Evolutionary conservation across 2,888 invertebrate genomes (phyloP).

Genomic region (Eulithis prunata): DNA sequence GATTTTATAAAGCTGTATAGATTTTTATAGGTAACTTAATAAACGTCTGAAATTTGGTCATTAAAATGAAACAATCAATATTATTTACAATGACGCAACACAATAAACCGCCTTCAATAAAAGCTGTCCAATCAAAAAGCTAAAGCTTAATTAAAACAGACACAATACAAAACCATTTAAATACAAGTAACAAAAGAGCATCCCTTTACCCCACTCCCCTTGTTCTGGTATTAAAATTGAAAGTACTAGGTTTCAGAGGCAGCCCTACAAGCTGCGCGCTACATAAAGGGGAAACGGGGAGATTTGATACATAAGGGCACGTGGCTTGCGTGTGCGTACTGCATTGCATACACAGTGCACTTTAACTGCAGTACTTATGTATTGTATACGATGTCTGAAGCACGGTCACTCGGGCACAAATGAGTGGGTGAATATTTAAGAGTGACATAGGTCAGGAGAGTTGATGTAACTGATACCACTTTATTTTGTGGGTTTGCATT

Average conservation of each 20-base stretch:
- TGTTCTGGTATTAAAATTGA: slow-evolving; percentile 24
- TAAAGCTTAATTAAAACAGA: slow-evolving; percentile 11
- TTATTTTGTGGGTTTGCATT: slow-evolving; percentile 25
- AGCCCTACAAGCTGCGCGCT: slow-evolving; percentile 51
- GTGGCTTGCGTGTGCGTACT: slow-evolving; percentile 52
- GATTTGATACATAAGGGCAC: slow-evolving; percentile 60
- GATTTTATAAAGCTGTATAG: too few relatives aligned
- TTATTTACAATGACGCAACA: neutral
- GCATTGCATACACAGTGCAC: slow-evolving; percentile 37
- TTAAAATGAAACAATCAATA: neutral
- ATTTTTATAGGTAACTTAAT: neutral
- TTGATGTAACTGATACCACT: slow-evolving; percentile 29
- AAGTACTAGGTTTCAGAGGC: slow-evolving; percentile 44
- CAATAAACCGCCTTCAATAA: neutral
- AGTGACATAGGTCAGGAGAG: slow-evolving; percentile 66
- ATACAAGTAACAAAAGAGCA: slow-evolving; percentile 8
- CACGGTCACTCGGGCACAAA: slow-evolving; percentile 66
- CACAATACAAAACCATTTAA: slow-evolving; percentile 12
- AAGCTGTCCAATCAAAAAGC: neutral
- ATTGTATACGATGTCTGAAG: slow-evolving; percentile 40
- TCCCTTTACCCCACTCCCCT: slow-evolving; percentile 12
- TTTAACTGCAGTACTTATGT: slow-evolving; percentile 38
- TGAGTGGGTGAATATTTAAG: slow-evolving; percentile 49
- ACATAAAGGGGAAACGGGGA: slow-evolving; percentile 54
- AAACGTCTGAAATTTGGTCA: neutral